phyloP scores from a whole-genome alignment of 2,888 invertebrate genomes.

The Scelioninae gen. 1 region DNA sequence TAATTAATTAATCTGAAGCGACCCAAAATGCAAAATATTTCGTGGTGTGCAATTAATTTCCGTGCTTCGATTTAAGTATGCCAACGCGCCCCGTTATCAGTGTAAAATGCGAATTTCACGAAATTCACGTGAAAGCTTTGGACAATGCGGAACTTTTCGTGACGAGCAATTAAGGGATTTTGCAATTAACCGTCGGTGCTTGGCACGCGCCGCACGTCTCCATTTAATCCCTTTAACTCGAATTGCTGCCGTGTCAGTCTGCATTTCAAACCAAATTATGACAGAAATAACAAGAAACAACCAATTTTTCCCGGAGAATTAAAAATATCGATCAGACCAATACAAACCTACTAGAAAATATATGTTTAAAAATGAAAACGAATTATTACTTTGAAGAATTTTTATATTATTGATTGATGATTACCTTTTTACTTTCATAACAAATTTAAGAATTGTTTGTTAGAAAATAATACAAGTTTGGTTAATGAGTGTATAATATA shows the following conservation, averaged over 20 bases:
- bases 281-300: conserved; percentile 68
- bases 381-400: no score
- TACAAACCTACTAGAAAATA: background rate
- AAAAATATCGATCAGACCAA: conserved; percentile 2
- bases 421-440: no score
- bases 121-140: conserved; percentile 55
- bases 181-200: conserved; percentile 78
- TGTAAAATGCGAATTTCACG: conserved; percentile 50
- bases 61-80: conserved; percentile 59
- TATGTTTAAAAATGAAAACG: no score
- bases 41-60: conserved; percentile 57
- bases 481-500: no score
- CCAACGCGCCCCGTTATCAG: conserved; percentile 34
- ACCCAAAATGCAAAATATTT: conserved; percentile 53
- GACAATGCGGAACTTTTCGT: conserved; percentile 72
- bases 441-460: no score
- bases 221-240: conserved; percentile 82
- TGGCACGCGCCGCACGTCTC: conserved; percentile 81
- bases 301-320: conserved; percentile 25
- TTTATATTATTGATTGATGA: no score
- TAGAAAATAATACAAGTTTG: no score
- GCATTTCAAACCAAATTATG: conserved; percentile 83
- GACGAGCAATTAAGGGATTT: conserved; percentile 80
- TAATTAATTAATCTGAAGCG: conserved; percentile 51
- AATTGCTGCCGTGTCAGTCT: conserved; percentile 81